Evolutionary conservation across 2,113 vertebrate genomes (phyloP).

Genomic region (Diadophis punctatus): DNA sequence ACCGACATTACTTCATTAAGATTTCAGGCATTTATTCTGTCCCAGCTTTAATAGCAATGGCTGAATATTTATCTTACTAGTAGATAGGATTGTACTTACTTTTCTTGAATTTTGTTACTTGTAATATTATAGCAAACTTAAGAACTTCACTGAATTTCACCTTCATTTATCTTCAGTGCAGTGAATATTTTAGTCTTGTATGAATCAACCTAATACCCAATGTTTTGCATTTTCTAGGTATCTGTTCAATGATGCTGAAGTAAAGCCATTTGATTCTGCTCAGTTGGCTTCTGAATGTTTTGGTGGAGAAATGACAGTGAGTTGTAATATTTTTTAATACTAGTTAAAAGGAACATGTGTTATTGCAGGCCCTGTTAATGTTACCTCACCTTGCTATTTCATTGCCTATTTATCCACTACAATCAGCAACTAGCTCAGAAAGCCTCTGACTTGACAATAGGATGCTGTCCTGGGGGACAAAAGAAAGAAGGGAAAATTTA

Average conservation of each 20-base stretch:
- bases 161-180: neutral
- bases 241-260: constrained; percentile 97
- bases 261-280: constrained; percentile 96
- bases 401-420: neutral
- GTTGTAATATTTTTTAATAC: neutral
- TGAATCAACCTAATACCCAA: neutral
- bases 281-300: constrained; percentile 97
- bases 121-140: neutral
- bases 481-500: neutral
- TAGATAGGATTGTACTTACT: neutral
- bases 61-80: neutral
- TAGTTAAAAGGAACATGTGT: neutral
- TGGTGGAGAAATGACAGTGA: constrained; percentile 98
- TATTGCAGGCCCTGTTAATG: neutral
- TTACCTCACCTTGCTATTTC: neutral
- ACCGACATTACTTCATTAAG: neutral
- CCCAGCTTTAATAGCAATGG: neutral
- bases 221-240: constrained; percentile 76
- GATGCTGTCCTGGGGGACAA: neutral
- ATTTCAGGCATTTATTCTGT: neutral
- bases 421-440: neutral
- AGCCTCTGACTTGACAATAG: neutral
- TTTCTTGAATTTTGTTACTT: neutral
- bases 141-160: neutral
- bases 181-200: neutral